These are phyloP conservation scores for Parotocinclus haroldoi DNA, from an alignment of 2,797 vertebrate species.

Conservation along the genomic window DNA sequence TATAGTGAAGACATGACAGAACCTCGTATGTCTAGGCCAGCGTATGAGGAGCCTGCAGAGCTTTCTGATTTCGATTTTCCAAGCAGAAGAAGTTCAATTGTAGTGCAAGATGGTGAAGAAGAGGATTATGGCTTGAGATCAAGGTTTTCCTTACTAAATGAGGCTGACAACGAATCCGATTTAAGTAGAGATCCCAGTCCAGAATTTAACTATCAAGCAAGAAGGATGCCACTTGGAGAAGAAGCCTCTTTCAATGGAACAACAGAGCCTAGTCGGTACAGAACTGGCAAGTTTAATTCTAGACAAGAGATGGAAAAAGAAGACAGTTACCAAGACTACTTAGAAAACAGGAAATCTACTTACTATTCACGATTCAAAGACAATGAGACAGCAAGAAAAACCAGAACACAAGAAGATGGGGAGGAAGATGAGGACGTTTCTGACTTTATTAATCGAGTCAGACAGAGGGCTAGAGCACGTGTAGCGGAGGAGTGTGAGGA, in stretches of 20 bases:
- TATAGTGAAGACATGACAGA: constrained; percentile 55
- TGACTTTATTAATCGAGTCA: constrained; percentile 68
- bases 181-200: constrained; percentile 62
- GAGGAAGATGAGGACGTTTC: constrained; percentile 77
- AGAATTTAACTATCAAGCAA: constrained; percentile 59
- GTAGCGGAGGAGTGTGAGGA: constrained; percentile 79
- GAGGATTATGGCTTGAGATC: constrained; percentile 64
- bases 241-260: constrained; percentile 54
- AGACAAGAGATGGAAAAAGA: constrained; percentile 64
- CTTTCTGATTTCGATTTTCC: constrained; percentile 75
- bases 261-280: constrained; percentile 50
- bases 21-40: constrained; percentile 61
- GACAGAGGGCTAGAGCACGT: constrained; percentile 68
- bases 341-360: constrained; percentile 74
- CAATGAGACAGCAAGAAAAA: constrained; percentile 58
- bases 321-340: constrained; percentile 62
- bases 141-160: constrained; percentile 67
- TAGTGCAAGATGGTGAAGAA: constrained; percentile 57
- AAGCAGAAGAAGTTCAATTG: constrained; percentile 64
- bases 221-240: constrained; percentile 41
- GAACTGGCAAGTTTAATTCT: constrained; percentile 35
- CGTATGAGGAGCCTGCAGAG: constrained; percentile 68
- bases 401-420: constrained; percentile 37
- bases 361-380: constrained; percentile 69
- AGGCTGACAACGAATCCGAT: constrained; percentile 55